A percentile compares a stretch with the other conserved stretches of the same genome.
Conservation (phyloP, 1,140 invertebrate species). For the Penaeus vannamei region DNA sequence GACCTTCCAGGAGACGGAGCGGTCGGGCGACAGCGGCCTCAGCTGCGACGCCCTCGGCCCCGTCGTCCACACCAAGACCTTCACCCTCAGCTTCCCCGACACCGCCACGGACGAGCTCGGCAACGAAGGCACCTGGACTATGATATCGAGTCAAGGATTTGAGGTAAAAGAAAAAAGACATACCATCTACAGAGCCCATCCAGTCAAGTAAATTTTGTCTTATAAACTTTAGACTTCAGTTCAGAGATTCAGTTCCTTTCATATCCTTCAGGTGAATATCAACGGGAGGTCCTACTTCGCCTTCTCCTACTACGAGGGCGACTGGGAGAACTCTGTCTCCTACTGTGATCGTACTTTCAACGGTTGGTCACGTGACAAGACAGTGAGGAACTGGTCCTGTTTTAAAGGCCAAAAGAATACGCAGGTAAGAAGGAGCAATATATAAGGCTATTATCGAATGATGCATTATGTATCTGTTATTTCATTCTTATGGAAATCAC, state of each 20-base stretch:
- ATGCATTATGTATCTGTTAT: neutral
- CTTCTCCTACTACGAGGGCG: slow-evolving; percentile 72
- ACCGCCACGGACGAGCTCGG: slow-evolving; percentile 73
- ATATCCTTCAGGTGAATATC: slow-evolving; percentile 70
- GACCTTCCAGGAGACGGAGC: slow-evolving; percentile 72
- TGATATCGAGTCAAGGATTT: slow-evolving; percentile 75
- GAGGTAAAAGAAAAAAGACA: slow-evolving; percentile 66
- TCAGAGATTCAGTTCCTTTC: neutral
- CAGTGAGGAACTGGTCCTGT: slow-evolving; percentile 73
- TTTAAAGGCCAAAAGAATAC: slow-evolving; percentile 69
- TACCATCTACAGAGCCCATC: no score
- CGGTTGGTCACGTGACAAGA: slow-evolving; percentile 74
- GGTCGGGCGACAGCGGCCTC: slow-evolving; percentile 70
- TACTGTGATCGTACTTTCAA: slow-evolving; percentile 72
- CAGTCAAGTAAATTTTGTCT: no score
- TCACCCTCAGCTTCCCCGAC: slow-evolving; percentile 70
- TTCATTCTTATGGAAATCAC: neutral
- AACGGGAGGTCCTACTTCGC: slow-evolving; percentile 73
- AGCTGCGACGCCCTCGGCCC: slow-evolving; percentile 69
- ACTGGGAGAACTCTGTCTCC: slow-evolving; percentile 69
- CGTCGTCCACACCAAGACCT: neutral
- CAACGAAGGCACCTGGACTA: slow-evolving; percentile 74
- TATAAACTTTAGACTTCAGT: neutral
- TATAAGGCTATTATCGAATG: neutral
- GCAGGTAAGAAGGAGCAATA: neutral